Conservation (phyloP, 92 coral and sea anemone genomes). For the Phenganax marumi region DNA sequence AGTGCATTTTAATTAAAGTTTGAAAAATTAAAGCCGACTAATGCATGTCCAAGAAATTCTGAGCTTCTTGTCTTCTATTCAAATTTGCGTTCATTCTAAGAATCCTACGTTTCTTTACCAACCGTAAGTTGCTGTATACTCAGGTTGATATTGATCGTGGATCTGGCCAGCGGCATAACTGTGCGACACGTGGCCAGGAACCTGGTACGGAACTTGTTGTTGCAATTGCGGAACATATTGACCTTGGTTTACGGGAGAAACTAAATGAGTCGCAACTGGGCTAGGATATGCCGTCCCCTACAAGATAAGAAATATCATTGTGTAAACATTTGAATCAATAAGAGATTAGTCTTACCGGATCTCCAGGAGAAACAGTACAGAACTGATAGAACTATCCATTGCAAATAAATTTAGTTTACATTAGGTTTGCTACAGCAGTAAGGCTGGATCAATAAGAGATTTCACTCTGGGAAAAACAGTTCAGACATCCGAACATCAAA, state of each 20-base stretch:
- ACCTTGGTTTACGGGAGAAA: conserved; percentile 45
- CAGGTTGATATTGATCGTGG: conserved; percentile 29
- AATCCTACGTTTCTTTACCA: not conserved
- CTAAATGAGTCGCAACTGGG: conserved; percentile 68
- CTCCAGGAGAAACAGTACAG: too few species aligned
- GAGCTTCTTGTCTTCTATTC: too few species aligned
- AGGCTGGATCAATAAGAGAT: too few species aligned
- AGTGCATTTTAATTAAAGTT: not conserved
- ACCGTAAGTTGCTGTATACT: conserved; percentile 9
- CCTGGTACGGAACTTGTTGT: conserved; percentile 20
- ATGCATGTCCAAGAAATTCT: too few species aligned
- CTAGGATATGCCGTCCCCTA: conserved; percentile 76
- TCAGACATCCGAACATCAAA: not conserved
- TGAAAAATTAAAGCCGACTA: not conserved
- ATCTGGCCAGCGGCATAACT: conserved; percentile 4
- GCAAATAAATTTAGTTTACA: too few species aligned
- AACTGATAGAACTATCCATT: too few species aligned
- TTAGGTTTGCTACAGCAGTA: too few species aligned
- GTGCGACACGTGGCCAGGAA: not conserved
- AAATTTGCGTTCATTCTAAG: too few species aligned
- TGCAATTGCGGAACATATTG: conserved; percentile 35
- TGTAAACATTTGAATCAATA: too few species aligned
- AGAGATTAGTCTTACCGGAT: too few species aligned
- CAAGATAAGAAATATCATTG: not conserved
- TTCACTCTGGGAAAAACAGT: too few species aligned